Evolutionary conservation across 2,888 invertebrate genomes (phyloP).

Genomic region (Trisateles emortualis): DNA sequence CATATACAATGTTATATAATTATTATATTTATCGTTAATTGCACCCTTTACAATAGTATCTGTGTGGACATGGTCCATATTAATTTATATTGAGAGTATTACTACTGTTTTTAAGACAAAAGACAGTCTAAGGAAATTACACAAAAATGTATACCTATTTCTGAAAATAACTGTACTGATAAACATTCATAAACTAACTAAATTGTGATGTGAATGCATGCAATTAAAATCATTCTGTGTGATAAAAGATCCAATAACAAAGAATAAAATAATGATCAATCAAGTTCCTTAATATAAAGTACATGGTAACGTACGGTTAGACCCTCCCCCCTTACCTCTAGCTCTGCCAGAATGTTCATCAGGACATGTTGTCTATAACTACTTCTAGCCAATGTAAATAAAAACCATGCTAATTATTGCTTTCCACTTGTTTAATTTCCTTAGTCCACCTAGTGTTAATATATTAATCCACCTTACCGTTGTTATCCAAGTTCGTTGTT

Average conservation of each 20-base stretch:
- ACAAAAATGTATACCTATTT: background rate
- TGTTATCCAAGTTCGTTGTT: too few relatives aligned
- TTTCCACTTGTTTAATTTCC: background rate
- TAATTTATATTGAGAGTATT: background rate
- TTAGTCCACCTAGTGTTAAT: background rate
- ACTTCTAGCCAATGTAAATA: background rate
- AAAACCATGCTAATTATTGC: background rate
- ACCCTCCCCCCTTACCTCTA: too few relatives aligned
- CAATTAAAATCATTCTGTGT: too few relatives aligned
- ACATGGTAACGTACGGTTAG: too few relatives aligned
- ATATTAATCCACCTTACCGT: background rate
- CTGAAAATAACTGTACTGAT: background rate
- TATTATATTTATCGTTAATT: conserved; percentile 33
- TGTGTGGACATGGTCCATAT: conserved; percentile 6
- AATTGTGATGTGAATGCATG: too few relatives aligned
- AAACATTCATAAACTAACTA: too few relatives aligned
- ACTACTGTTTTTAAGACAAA: background rate
- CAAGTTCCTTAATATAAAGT: too few relatives aligned
- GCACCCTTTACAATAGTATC: conserved; percentile 38
- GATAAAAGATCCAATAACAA: too few relatives aligned
- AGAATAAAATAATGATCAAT: too few relatives aligned
- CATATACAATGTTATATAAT: conserved; percentile 23
- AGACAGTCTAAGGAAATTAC: background rate
- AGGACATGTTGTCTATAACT: too few relatives aligned
- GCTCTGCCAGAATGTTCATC: too few relatives aligned